Evolutionary conservation across 2,888 invertebrate genomes (phyloP).

Genomic region (Mythimna ferrago): DNA sequence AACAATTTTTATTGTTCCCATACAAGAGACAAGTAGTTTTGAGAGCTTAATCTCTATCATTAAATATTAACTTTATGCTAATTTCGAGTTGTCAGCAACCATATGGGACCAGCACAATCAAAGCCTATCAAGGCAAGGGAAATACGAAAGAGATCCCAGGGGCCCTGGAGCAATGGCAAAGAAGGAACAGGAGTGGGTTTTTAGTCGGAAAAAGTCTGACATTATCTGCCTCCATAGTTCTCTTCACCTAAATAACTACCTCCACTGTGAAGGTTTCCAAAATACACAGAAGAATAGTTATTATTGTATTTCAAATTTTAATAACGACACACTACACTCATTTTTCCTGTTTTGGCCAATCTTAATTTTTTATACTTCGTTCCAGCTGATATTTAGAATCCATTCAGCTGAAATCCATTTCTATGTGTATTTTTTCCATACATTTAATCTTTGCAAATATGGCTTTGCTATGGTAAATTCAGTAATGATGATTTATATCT

Average conservation of each 20-base stretch:
- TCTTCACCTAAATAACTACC: constrained; percentile 9
- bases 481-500: background rate
- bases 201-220: no score
- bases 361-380: background rate
- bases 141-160: no score
- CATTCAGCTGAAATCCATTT: background rate
- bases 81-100: no score
- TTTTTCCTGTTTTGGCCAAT: background rate
- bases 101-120: no score
- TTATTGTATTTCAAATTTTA: background rate
- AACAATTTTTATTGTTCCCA: background rate
- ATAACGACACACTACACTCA: background rate
- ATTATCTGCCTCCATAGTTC: no score
- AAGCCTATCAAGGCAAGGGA: no score
- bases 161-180: no score
- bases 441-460: background rate
- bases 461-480: background rate
- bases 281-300: no score
- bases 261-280: background rate
- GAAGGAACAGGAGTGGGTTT: no score
- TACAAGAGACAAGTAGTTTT: background rate
- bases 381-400: background rate
- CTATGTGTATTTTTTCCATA: background rate
- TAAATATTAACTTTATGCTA: background rate
- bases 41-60: background rate